Evolutionary conservation across 2,113 vertebrate species (phyloP), one percentile per base, ranked within the genome.

Genomic region (Camelus dromedarius): DNA sequence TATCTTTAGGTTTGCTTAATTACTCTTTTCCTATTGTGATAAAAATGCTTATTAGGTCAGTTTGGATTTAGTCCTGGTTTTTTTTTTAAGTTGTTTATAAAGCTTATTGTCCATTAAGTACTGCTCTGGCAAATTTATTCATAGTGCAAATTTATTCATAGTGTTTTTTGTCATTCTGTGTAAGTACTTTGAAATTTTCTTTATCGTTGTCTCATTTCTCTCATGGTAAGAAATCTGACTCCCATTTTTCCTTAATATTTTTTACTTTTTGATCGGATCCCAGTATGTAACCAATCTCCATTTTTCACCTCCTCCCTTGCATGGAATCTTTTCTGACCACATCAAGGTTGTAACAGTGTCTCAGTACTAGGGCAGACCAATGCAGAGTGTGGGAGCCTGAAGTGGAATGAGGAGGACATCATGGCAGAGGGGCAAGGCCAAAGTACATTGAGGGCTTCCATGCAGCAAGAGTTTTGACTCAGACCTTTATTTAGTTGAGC

Each of bases 221-320:
- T 38, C 42, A 83, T 22, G 64, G 66, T 79, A 58, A 80, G 69
- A 62, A 92, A 38, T 70, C 54, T 62, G 58, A 48, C 16, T 93
- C 42, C 54, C 35, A 14, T 69, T 92, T 58, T 83, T 69, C 18
- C 60, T 67, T 89, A 84, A 30, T 96, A 60, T 30, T 66, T 87
- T 60, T 95, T 86, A 30, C 50, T 79, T 77, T 89, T 90, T 85
- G n/a, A 73, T 85, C 19, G 76, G 5, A 88, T 70, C 42, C 42
- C 35, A 54, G 28, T 83, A 54, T 88, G 32, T 88, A 76, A 76
- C 69, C 35, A 94, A 14, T 46, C 18, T 94, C 48, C 22, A 69
- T 15, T 81, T 92, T 77, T 56, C 5, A 82, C 52, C 35, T 82
- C 46, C 24, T 90, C 66, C 19, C 48, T 80, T 93, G 28, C 5